phyloP scores from a whole-genome alignment of 2,888 invertebrate genomes.

The Tenthredo scrophulariae region DNA sequence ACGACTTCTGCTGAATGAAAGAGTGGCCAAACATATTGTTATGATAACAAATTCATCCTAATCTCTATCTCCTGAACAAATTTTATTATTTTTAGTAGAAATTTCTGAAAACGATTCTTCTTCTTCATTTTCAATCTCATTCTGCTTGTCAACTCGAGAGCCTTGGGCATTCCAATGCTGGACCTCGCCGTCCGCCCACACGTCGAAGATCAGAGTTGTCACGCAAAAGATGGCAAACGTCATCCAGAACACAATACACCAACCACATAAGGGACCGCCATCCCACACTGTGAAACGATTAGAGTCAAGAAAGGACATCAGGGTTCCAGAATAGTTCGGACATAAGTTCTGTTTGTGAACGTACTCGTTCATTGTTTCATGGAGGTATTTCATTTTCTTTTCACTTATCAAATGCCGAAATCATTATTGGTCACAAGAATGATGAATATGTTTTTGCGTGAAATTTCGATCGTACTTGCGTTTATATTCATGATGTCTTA shows the following conservation, averaged over 20 bases:
- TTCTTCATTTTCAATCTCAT: not conserved
- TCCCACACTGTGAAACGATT: slow-evolving; percentile 87
- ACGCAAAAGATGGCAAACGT: slow-evolving; percentile 83
- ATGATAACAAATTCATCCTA: no score
- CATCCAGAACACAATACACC: slow-evolving; percentile 89
- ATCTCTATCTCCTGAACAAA: no score
- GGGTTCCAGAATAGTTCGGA: slow-evolving; percentile 78
- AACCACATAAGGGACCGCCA: slow-evolving; percentile 85
- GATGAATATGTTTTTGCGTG: no score
- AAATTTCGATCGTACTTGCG: no score
- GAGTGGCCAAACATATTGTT: no score
- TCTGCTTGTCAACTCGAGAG: not conserved
- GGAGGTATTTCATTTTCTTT: slow-evolving; percentile 84
- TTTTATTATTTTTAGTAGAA: no score
- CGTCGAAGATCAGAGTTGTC: slow-evolving; percentile 84
- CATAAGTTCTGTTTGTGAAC: slow-evolving; percentile 77
- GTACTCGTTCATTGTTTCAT: slow-evolving; percentile 82
- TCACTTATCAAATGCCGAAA: no score
- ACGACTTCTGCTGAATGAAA: no score
- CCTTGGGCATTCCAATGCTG: slow-evolving; percentile 85
- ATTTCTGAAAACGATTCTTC: no score
- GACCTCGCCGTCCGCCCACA: slow-evolving; percentile 85
- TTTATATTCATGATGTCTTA: no score
- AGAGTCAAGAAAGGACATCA: slow-evolving; percentile 81
- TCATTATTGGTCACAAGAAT: no score